Conservation (phyloP, 2,888 invertebrate genomes). For the Campoplex nolae region DNA sequence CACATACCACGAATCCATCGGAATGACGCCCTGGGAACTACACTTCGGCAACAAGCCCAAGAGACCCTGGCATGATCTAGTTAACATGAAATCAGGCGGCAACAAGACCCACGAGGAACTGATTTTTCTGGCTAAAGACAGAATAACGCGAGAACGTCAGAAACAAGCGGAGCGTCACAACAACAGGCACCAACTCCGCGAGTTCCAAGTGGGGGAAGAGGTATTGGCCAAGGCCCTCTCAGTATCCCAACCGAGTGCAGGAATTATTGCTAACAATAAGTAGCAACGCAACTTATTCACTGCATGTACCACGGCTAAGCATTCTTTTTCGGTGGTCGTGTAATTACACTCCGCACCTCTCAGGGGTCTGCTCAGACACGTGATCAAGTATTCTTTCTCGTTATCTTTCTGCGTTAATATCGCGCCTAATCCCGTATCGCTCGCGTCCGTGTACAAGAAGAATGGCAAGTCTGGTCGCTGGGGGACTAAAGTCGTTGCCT, state of each 20-base stretch:
- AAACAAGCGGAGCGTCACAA: not conserved
- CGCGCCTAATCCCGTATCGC: constrained; percentile 38
- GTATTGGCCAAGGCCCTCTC: constrained; percentile 10
- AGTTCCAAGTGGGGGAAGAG: not conserved
- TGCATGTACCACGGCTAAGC: not conserved
- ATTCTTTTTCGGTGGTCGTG: not conserved
- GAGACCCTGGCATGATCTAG: constrained; percentile 12
- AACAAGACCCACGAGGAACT: not conserved
- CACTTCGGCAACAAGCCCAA: constrained; percentile 29
- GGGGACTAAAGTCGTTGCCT: constrained; percentile 20
- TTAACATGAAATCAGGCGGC: rapidly evolving
- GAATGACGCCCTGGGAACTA: constrained; percentile 39
- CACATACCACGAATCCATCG: constrained; percentile 46
- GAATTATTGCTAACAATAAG: no score
- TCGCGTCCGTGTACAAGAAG: constrained; percentile 54
- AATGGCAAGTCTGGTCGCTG: constrained; percentile 48
- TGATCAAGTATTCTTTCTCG: constrained; percentile 34
- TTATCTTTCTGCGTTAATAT: constrained; percentile 50
- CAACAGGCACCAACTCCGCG: not conserved
- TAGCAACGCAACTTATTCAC: not conserved
- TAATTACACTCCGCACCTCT: not conserved
- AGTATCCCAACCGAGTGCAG: no score
- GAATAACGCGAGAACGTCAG: not conserved
- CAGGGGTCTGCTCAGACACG: constrained; percentile 45
- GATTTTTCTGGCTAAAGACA: not conserved